phyloP scores from a whole-genome alignment of 2,113 vertebrate genomes.

The Heloderma charlesbogerti region DNA sequence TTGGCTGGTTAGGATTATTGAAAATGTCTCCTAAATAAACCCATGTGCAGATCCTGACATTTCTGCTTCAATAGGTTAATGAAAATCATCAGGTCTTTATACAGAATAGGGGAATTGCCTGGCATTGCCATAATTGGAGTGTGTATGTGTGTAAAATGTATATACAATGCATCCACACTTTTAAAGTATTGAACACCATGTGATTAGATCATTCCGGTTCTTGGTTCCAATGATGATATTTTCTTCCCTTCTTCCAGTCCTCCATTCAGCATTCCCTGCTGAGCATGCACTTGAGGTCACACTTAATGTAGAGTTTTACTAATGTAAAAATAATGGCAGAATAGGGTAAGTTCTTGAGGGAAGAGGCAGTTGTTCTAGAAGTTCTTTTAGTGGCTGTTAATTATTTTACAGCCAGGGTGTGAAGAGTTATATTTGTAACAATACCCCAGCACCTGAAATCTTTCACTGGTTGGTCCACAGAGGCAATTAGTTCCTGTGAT shows the following conservation, averaged over 20 bases:
- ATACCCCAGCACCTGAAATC: neutral
- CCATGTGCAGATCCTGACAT: neutral
- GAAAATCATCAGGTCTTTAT: neutral
- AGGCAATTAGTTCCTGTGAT: neutral
- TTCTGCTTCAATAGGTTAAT: neutral
- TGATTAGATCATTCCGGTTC: neutral
- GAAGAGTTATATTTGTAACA: neutral
- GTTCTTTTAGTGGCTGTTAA: neutral
- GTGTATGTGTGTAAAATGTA: too few relatives aligned
- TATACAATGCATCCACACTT: neutral
- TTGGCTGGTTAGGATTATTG: neutral
- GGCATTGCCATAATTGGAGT: too few relatives aligned
- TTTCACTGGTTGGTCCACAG: accelerated
- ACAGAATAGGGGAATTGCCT: accelerated
- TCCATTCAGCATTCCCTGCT: neutral
- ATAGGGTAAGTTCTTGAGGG: neutral
- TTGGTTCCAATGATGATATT: neutral
- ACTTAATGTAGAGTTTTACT: neutral
- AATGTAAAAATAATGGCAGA: neutral
- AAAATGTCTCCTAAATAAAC: neutral
- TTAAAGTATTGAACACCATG: neutral
- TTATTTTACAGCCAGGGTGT: accelerated
- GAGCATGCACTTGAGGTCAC: slow-evolving; percentile 30
- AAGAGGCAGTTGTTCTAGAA: neutral
- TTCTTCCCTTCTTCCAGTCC: neutral